A percentile compares a stretch with the other conserved stretches of the same genome.
These are phyloP conservation scores for Megalops atlanticus DNA, from an alignment of 2,113 vertebrate genomes.

Conservation along the genomic window DNA sequence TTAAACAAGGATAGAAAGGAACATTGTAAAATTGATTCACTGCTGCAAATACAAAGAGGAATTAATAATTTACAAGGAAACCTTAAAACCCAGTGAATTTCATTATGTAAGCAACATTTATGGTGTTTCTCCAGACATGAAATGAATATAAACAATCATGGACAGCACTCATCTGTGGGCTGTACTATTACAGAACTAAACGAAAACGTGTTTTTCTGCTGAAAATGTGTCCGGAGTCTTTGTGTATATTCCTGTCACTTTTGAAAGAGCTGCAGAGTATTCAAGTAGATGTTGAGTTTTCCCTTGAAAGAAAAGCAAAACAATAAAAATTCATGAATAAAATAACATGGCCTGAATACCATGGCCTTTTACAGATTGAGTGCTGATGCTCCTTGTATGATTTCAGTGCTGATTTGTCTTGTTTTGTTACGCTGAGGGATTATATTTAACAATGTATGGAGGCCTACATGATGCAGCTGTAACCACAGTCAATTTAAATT, in stretches of 20 bases:
- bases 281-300: constrained; percentile 78
- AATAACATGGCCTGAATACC: constrained; percentile 36
- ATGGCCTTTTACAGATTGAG: not conserved
- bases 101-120: constrained; percentile 11
- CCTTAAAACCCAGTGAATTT: constrained; percentile 9
- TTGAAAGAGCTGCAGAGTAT: constrained; percentile 81
- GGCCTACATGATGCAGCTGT: constrained; percentile 64
- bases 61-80: constrained; percentile 16
- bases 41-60: not conserved
- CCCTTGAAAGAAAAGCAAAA: constrained; percentile 67
- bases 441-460: constrained; percentile 66
- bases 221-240: constrained; percentile 71
- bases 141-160: constrained; percentile 21
- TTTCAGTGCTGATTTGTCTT: not conserved
- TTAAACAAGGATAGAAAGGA: not conserved
- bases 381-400: no score
- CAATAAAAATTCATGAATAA: constrained; percentile 60
- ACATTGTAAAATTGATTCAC: constrained; percentile 12
- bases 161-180: not conserved
- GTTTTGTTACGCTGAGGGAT: constrained; percentile 26
- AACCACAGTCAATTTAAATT: constrained; percentile 75
- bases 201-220: constrained; percentile 81
- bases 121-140: not conserved
- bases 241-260: constrained; percentile 82
- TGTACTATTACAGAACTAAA: constrained; percentile 77